A percentile compares a stretch with the other conserved stretches of the same genome.
Evolutionary conservation across 2,113 vertebrate genomes (phyloP).

Genomic region (Struthio camelus): DNA sequence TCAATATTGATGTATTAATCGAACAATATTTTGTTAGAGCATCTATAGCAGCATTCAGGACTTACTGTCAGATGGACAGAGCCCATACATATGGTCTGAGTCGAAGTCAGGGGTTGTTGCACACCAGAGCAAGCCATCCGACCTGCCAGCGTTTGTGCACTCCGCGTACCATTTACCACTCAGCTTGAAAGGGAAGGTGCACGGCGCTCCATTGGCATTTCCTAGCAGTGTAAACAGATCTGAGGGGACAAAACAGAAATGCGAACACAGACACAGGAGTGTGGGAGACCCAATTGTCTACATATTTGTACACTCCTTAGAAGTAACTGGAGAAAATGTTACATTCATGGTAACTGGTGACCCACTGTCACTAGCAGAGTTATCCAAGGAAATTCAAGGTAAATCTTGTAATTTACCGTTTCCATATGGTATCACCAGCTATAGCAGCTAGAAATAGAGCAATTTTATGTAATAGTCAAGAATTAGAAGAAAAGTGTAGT

Average conservation of each 20-base stretch:
- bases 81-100: constrained; percentile 77
- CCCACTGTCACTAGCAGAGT: not conserved
- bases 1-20: not conserved
- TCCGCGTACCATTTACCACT: constrained; percentile 75
- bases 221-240: constrained; percentile 86
- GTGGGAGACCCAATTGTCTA: not conserved
- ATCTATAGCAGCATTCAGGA: not conserved
- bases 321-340: not conserved
- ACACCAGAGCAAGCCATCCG: constrained; percentile 84
- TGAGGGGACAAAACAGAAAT: constrained; percentile 54
- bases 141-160: constrained; percentile 80
- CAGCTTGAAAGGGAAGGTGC: constrained; percentile 87
- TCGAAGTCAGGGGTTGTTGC: constrained; percentile 79
- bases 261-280: not conserved
- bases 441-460: not conserved
- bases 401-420: not conserved
- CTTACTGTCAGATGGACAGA: constrained; percentile 85
- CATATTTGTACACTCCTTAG: rapidly evolving
- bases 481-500: not conserved
- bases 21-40: not conserved
- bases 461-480: not conserved
- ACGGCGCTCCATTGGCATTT: constrained; percentile 82
- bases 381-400: not conserved
- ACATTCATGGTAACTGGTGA: not conserved
- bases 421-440: not conserved